Percentiles rank a stretch among this genome's conserved stretches.
Evolutionary conservation across 1,140 invertebrate genomes (phyloP).

Genomic region (Bicyclus anynana): DNA sequence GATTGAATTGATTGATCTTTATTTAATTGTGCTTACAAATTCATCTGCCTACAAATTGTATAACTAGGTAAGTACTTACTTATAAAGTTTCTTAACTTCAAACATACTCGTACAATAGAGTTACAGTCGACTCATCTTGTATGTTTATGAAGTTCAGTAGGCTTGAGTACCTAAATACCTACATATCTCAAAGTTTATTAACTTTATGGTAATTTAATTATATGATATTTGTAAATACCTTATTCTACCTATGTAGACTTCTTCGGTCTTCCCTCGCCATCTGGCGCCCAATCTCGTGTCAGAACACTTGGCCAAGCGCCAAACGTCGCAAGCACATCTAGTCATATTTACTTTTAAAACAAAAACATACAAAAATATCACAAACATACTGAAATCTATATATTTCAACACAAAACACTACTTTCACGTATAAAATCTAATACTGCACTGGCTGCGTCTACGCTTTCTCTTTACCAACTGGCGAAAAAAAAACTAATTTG

Average conservation of each 20-base stretch:
- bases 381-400: conserved; percentile 12
- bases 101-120: too few species aligned
- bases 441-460: conserved; percentile 42
- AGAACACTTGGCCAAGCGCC: conserved; percentile 40
- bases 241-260: conserved; percentile 21
- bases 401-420: conserved; percentile 44
- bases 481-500: conserved; percentile 66
- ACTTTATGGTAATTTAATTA: too few species aligned
- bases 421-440: conserved; percentile 55
- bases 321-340: conserved; percentile 37
- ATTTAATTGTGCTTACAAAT: too few species aligned
- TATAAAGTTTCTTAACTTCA: too few species aligned
- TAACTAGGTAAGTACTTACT: too few species aligned
- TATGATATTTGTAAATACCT: background rate
- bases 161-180: too few species aligned
- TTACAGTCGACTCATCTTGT: too few species aligned
- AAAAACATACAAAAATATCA: conserved; percentile 10
- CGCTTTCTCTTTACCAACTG: conserved; percentile 66
- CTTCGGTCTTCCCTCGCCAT: conserved; percentile 31
- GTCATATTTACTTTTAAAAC: conserved; percentile 19
- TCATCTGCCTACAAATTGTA: too few species aligned
- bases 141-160: too few species aligned
- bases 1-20: too few species aligned
- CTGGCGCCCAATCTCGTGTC: conserved; percentile 32
- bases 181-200: too few species aligned